phyloP scores from a whole-genome alignment of 2,797 vertebrate species.

The Spea hammondii region DNA sequence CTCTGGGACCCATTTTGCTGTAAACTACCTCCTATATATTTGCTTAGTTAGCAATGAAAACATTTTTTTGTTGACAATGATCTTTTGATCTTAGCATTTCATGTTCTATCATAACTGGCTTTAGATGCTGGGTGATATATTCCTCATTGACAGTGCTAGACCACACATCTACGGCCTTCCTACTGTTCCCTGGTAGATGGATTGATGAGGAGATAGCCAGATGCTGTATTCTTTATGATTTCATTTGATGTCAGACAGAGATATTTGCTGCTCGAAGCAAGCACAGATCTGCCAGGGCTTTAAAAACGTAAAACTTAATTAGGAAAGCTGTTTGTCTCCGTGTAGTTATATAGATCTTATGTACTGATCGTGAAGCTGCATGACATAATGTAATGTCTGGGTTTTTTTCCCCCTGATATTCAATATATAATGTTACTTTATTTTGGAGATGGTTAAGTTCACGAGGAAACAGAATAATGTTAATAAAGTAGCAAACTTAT shows the following conservation, averaged over 20 bases:
- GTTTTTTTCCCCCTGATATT: too few species aligned
- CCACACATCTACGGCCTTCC: background rate
- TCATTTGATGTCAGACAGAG: background rate
- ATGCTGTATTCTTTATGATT: background rate
- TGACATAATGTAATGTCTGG: slow-evolving; percentile 6
- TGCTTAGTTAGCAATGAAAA: background rate
- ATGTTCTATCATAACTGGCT: background rate
- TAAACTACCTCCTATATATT: background rate
- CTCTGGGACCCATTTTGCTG: background rate
- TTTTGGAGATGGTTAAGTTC: too few species aligned
- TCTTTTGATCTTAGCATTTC: background rate
- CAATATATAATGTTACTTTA: too few species aligned
- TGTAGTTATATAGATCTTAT: slow-evolving; percentile 35
- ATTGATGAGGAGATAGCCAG: background rate
- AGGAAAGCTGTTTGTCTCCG: slow-evolving; percentile 23
- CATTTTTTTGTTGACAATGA: background rate
- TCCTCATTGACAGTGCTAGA: background rate
- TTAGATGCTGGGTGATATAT: background rate
- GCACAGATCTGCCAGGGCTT: slow-evolving; percentile 8
- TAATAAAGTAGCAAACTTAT: too few species aligned
- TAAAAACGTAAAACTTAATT: slow-evolving; percentile 33
- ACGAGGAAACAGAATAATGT: too few species aligned
- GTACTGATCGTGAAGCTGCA: slow-evolving; percentile 19
- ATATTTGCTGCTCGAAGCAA: slow-evolving; percentile 6
- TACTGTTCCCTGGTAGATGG: background rate